phyloP scores from a whole-genome alignment of 2,113 vertebrate species.

The Crotalus viridis region DNA sequence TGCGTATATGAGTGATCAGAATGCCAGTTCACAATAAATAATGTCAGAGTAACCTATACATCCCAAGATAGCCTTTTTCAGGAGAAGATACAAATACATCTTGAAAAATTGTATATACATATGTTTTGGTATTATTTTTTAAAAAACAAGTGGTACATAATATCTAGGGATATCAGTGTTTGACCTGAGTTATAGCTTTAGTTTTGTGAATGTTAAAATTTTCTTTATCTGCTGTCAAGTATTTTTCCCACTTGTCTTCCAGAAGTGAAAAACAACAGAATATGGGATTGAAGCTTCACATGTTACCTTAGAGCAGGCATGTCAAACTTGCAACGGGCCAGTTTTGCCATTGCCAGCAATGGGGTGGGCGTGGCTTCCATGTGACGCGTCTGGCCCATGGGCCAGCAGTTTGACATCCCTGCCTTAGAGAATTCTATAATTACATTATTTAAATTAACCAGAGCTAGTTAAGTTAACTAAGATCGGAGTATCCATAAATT shows the following conservation, averaged over 20 bases:
- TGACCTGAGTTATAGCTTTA: background rate
- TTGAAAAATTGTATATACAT: background rate
- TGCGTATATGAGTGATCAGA: background rate
- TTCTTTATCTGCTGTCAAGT: background rate
- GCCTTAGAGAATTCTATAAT: background rate
- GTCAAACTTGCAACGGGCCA: too few relatives aligned
- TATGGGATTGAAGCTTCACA: background rate
- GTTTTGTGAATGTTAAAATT: background rate
- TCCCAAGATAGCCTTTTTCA: constrained; percentile 35
- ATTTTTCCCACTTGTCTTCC: constrained; percentile 8
- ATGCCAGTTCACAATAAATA: background rate
- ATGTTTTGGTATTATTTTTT: background rate
- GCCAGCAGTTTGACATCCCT: too few relatives aligned
- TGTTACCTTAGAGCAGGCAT: background rate
- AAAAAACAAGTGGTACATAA: background rate
- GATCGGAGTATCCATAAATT: background rate
- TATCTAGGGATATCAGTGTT: background rate
- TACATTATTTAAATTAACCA: background rate
- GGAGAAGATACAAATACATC: constrained; percentile 20
- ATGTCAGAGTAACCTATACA: background rate
- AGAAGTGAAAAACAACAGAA: background rate
- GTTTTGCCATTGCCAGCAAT: too few relatives aligned
- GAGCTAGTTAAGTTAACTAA: background rate
- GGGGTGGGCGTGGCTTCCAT: too few relatives aligned
- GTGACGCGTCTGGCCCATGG: too few relatives aligned